A percentile compares a stretch with the other conserved stretches of the same genome.
These are phyloP conservation scores for Fabriciana adippe DNA, from an alignment of 2,888 invertebrate genomes.

Conservation along the genomic window DNA sequence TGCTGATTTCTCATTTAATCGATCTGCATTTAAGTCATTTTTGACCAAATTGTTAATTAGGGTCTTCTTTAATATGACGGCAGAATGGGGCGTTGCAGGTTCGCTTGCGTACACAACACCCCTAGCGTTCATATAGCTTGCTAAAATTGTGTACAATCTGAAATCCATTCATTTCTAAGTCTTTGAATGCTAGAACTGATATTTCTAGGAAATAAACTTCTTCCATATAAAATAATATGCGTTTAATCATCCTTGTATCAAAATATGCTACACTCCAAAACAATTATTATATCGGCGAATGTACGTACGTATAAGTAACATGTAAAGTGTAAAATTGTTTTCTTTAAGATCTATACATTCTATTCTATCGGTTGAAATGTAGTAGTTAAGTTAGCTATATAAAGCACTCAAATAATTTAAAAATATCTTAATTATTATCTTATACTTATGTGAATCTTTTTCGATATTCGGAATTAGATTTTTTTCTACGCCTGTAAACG, in stretches of 20 bases:
- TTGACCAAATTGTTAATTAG: too few relatives aligned
- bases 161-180: slow-evolving; percentile 35
- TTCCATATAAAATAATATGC: slow-evolving; percentile 11
- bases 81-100: too few relatives aligned
- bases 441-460: too few relatives aligned
- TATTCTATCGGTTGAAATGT: background rate
- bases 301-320: background rate
- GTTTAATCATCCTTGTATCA: slow-evolving; percentile 5
- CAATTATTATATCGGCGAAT: background rate
- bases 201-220: slow-evolving; percentile 19
- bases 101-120: too few relatives aligned
- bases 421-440: too few relatives aligned
- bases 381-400: slow-evolving; percentile 4
- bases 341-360: slow-evolving; percentile 15
- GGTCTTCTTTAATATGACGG: too few relatives aligned
- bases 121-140: too few relatives aligned
- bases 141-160: background rate
- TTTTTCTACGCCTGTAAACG: too few relatives aligned
- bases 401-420: too few relatives aligned
- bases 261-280: slow-evolving; percentile 7
- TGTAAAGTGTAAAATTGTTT: background rate
- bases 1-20: too few relatives aligned
- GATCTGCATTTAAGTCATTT: too few relatives aligned
- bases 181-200: slow-evolving; percentile 23
- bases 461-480: too few relatives aligned